Base-by-base conservation (phyloP, 2,797 vertebrate genomes). In the Leptoclinus maculatus region DNA sequence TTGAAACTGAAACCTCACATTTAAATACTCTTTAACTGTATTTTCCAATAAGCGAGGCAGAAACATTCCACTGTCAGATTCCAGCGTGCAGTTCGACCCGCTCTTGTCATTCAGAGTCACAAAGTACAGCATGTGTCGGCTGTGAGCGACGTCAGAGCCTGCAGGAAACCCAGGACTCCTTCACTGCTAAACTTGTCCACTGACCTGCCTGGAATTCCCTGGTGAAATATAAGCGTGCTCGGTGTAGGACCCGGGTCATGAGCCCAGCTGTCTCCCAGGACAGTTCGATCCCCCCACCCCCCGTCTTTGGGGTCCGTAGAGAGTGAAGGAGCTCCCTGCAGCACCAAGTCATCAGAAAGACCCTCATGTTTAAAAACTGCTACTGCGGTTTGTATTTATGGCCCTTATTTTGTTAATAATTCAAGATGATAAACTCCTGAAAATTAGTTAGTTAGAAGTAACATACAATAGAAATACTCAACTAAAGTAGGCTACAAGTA, bases 121-220 rank as follows among this genome's bases (percentile, higher is more conserved):
- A 67, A 57, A 76, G 86, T 34, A 41, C 68, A 27, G 64, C 56
- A 19, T 34, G 66, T 41, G 41, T 51, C n/a, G 8, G 43, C 63
- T 7, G 58, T 1, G 49, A 49, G 57, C 25, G 2, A 41, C 41
- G 32, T 71, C 62, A 14, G 59, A 57, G 65, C 25, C n/a, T 13
- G 72, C 17, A 77, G 79, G 84, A 81, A 74, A 84, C 80, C 38
- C 65, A 3, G 23, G 81, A 71, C 87, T 82, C 60, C 80, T 74
- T 78, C 73, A 29, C 43, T 23, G 85, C 90, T 93, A 92, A 93
- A 92, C 87, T 74, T 76, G 92, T 90, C 84, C 87, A 4, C 71
- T 92, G 91, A 94, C 92, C 91, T 86, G 87, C 74, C 75, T 73
- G 88, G 91, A 90, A 92, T 93, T 80, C 87, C 17, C 79, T 39